These are phyloP conservation scores for Hemaris fuciformis DNA, from an alignment of 2,888 invertebrate genomes.

Conservation along the genomic window DNA sequence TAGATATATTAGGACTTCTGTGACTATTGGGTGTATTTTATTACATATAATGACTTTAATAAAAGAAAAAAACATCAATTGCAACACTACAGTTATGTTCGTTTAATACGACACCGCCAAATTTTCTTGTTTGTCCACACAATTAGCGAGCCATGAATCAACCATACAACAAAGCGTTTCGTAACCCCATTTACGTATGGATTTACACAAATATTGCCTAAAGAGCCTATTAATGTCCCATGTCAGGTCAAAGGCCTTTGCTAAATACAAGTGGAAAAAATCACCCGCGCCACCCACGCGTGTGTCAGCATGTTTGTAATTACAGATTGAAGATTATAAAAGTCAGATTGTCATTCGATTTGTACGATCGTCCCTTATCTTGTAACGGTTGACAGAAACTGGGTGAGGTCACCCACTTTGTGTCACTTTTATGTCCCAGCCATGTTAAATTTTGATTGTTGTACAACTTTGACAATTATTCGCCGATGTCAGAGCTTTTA, in stretches of 20 bases:
- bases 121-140: conserved; percentile 30
- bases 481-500: background rate
- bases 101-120: conserved; percentile 30
- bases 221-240: conserved; percentile 6
- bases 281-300: background rate
- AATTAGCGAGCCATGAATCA: conserved; percentile 37
- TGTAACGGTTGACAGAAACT: background rate
- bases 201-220: conserved; percentile 31
- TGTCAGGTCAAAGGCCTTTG: background rate
- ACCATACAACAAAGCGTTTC: conserved; percentile 35
- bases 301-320: conserved; percentile 5
- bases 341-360: background rate
- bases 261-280: conserved; percentile 2
- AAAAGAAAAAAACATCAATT: conserved; percentile 2
- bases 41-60: background rate
- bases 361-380: background rate
- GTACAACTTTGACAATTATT: background rate
- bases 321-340: conserved; percentile 5
- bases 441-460: background rate
- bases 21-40: background rate
- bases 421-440: background rate
- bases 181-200: conserved; percentile 34
- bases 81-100: conserved; percentile 22
- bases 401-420: background rate
- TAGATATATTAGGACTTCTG: no score